Conservation (phyloP, 2,888 invertebrate genomes). For the Enoplolaimus lenunculus region DNA sequence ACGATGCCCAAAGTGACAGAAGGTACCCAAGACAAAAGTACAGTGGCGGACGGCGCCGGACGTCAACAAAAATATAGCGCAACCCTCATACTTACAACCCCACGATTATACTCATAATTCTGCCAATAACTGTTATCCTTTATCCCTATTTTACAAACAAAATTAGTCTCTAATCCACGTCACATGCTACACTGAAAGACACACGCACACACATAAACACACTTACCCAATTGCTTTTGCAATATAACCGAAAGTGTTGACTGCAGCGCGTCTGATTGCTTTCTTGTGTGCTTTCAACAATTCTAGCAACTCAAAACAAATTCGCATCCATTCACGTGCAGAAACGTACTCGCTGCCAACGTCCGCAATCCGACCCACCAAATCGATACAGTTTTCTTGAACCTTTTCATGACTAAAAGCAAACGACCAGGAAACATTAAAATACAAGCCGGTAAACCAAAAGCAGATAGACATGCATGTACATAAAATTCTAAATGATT, state of each 20-base stretch:
- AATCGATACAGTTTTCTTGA: constrained; percentile 98
- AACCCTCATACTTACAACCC: too few relatives aligned
- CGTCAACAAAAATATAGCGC: too few relatives aligned
- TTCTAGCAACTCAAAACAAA: constrained; percentile 93
- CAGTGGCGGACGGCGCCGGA: too few relatives aligned
- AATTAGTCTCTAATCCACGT: too few relatives aligned
- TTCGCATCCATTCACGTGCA: constrained; percentile 98
- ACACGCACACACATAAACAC: too few relatives aligned
- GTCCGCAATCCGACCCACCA: constrained; percentile 96
- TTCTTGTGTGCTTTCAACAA: constrained; percentile 96
- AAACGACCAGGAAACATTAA: not conserved
- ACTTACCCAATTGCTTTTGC: constrained; percentile 86
- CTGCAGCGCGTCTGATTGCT: constrained; percentile 90
- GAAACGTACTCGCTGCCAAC: constrained; percentile 96
- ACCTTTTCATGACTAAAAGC: constrained; percentile 56
- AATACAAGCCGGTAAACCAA: not conserved
- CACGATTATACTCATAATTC: too few relatives aligned
- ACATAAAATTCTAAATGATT: too few relatives aligned
- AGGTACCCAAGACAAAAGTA: too few relatives aligned
- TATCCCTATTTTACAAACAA: too few relatives aligned
- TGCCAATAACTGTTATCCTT: too few relatives aligned
- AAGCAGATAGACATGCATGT: not conserved
- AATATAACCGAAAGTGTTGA: constrained; percentile 98
- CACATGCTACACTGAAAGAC: too few relatives aligned
- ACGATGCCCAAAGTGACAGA: too few relatives aligned